Evolutionary conservation across 2,797 vertebrate species (phyloP), one percentile per base, ranked within the genome.

Genomic region (Sphenodon punctatus): DNA sequence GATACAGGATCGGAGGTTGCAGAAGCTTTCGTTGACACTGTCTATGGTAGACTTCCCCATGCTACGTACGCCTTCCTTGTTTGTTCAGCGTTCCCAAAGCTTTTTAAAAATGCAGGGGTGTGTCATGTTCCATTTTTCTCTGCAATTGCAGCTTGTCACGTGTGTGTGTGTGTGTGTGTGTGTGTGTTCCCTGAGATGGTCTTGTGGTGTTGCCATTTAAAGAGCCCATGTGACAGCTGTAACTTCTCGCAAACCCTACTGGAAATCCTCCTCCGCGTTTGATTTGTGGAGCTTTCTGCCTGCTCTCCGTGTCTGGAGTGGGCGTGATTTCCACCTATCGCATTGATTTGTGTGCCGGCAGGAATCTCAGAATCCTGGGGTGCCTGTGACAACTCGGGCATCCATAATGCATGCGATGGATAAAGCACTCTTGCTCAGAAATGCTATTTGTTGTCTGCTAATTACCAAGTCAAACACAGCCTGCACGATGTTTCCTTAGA

Each of bases 71-170:
- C 43, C 6, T 38, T 19, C 22, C 1, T 6, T 78, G 7, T 77
- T 82, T 82, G 56, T 81, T 77, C 15, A 22, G 4, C 70, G 30
- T 85, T 71, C 79, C 27, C 32, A 43, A 74, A n/a, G 51, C 67
- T 78, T 38, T 84, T 86, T 69, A 81, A 48, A 84, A 65, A 63
- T 61, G 39, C 65, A 80, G 36, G 72, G 43, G 55, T 82, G 84
- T 76, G 69, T 89, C 38, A 36, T 66, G 32, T 83, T 45, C 30
- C 69, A 2, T 70, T 86, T 88, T 81, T 58, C 76, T 70, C 1
- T 36, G 56, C 39, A 84, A 16, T 27, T 88, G 63, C 17, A 58
- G 43, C 65, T 75, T 82, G 42, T 67, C 46, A 19, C 39, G 17
- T 46, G 63, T 58, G 64, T 67, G 41, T 72, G 27, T 2, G 0